Conservation (phyloP, 2,113 vertebrate genomes). For the Ciconia stormi region DNA sequence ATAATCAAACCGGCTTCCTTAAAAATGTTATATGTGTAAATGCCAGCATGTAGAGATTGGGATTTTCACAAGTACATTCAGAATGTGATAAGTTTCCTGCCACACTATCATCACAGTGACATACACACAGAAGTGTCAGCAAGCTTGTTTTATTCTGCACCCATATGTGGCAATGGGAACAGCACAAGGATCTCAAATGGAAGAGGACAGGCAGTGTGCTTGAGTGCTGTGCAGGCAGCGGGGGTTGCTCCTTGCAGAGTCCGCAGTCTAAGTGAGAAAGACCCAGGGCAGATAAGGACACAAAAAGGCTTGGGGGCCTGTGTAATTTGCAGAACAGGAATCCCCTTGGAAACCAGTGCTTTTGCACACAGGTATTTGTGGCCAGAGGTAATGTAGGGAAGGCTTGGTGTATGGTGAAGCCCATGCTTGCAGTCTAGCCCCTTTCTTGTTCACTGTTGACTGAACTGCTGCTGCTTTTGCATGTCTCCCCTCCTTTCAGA, state of each 20-base stretch:
- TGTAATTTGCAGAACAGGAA: background rate
- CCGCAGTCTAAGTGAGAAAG: background rate
- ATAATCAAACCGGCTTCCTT: background rate
- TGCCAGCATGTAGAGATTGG: background rate
- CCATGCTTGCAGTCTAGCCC: background rate
- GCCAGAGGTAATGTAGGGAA: background rate
- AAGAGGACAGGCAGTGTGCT: background rate
- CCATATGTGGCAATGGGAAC: background rate
- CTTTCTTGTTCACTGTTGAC: background rate
- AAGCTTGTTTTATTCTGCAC: conserved; percentile 11
- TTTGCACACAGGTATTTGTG: background rate
- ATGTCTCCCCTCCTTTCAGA: background rate
- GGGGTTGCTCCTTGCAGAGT: background rate
- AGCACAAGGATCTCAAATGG: background rate
- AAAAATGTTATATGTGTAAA: background rate
- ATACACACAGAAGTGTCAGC: conserved; percentile 2
- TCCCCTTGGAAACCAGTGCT: background rate
- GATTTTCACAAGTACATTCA: conserved; percentile 40
- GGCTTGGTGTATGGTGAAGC: background rate
- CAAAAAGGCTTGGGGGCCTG: background rate
- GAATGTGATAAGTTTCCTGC: conserved; percentile 41
- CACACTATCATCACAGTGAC: background rate
- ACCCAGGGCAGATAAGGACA: background rate
- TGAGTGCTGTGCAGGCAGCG: accelerated
- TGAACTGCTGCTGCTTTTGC: background rate